Base-by-base conservation (phyloP, 23 tunicate species). In the Halocynthia roretzi region DNA sequence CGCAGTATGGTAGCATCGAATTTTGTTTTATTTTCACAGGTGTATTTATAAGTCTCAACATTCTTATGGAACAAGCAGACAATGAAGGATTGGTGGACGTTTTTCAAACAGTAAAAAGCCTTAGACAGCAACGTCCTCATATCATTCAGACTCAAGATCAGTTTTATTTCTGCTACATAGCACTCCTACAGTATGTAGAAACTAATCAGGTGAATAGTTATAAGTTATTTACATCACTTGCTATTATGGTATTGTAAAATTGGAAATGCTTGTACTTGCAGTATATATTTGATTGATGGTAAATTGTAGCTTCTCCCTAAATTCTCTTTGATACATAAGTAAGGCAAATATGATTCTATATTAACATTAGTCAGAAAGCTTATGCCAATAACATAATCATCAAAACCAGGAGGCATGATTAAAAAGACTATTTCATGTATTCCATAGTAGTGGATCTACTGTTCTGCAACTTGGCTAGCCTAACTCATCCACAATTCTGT, bases 111-210 rank as follows among this genome's bases (percentile, higher is more conserved):
- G 96, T 80, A 7, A 70, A 87, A 55, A 50, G 71, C 44, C 75
- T 89, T 19, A 79, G 96, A 18, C 85, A 82, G 23, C 96, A 89
- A 65, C 52, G 96, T 52, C 96, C 96, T 8, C 96, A 89, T 56
- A 82, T 89, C 66, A 89, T 89, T 21, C 96, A 89, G 58, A 77
- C 87, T 10, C 96, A 84, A 53, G 96, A 89, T n/a, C 96, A 89
- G 75, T 80, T 77, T 49, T 85, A 89, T 67, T 89, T 84, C 58
- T 89, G 96, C 68, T 89, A 89, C 63, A 52, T 81, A 51, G 77
- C 88, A 6, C 63, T 84, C 58, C 78, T 84, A 31, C 84, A 84
- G 52, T 84, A 78, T 68, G 20, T 84, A 8, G 83, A 84, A 50
- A 53, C 79, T 19, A 78, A 78, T 50, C 89, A 84, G 89, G 89